Conservation (phyloP, 2,113 vertebrate genomes). For the Recurvirostra avosetta region DNA sequence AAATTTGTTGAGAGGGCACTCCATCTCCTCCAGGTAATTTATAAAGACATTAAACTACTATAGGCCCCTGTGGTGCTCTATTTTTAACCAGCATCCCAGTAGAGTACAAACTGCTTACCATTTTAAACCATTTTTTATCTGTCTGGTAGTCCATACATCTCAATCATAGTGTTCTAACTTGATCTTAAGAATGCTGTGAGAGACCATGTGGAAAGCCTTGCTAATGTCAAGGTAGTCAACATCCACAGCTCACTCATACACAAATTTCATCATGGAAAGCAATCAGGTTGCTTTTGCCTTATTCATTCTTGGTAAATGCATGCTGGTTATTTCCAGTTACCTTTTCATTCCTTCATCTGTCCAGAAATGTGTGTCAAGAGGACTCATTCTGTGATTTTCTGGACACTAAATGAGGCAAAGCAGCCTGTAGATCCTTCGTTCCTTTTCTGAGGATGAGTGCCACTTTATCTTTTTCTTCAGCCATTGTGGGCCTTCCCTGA, state of each 20-base stretch:
- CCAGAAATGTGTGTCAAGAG: neutral
- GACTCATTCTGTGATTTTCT: neutral
- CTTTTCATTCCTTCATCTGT: neutral
- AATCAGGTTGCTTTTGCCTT: neutral
- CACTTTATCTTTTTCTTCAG: neutral
- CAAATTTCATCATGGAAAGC: neutral
- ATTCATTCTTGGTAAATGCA: neutral
- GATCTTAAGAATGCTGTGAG: neutral
- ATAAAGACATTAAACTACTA: neutral
- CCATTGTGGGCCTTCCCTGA: neutral
- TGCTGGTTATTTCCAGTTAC: neutral
- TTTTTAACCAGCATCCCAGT: neutral
- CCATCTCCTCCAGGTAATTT: neutral
- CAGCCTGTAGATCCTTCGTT: neutral
- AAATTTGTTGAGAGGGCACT: neutral
- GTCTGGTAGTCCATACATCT: neutral
- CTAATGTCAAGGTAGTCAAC: neutral
- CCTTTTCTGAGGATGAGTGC: neutral
- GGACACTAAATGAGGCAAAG: neutral
- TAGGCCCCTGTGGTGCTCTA: neutral
- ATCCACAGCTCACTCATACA: neutral
- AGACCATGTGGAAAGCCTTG: neutral
- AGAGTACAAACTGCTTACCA: neutral
- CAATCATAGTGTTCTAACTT: neutral
- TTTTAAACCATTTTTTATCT: neutral